Evolutionary conservation across 1,140 invertebrate species (phyloP).

Genomic region (Xylocopa sonorina): DNA sequence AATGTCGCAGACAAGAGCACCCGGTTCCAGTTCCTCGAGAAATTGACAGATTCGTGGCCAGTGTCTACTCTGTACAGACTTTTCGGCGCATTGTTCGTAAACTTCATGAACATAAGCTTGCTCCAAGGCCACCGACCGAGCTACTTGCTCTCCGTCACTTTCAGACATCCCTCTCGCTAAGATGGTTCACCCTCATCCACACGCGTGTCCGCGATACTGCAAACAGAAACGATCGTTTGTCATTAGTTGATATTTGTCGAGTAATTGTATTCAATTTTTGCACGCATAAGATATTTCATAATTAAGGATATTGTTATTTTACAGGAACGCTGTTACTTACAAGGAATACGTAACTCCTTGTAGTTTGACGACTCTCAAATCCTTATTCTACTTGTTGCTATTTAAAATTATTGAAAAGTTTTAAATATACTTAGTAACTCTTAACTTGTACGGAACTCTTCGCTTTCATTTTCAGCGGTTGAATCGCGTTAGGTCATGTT

Average conservation of each 20-base stretch:
- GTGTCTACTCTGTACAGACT: constrained; percentile 85
- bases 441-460: not conserved
- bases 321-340: not conserved
- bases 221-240: constrained; percentile 13
- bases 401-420: no score
- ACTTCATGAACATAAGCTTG: constrained; percentile 97
- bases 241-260: not conserved
- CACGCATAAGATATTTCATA: no score
- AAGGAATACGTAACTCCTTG: not conserved
- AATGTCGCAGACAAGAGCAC: constrained; percentile 95
- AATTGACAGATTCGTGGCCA: constrained; percentile 95
- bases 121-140: constrained; percentile 92
- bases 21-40: constrained; percentile 92
- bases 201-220: constrained; percentile 73
- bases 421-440: no score
- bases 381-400: no score
- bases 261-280: no score
- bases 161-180: constrained; percentile 79
- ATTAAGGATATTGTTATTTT: no score
- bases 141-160: constrained; percentile 85
- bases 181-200: constrained; percentile 71
- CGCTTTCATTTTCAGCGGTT: not conserved
- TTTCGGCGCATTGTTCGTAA: constrained; percentile 92
- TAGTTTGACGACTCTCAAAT: not conserved
- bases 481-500: not conserved